Base-by-base conservation (phyloP, 2,888 invertebrate species). In the Lasius fuliginosus region DNA sequence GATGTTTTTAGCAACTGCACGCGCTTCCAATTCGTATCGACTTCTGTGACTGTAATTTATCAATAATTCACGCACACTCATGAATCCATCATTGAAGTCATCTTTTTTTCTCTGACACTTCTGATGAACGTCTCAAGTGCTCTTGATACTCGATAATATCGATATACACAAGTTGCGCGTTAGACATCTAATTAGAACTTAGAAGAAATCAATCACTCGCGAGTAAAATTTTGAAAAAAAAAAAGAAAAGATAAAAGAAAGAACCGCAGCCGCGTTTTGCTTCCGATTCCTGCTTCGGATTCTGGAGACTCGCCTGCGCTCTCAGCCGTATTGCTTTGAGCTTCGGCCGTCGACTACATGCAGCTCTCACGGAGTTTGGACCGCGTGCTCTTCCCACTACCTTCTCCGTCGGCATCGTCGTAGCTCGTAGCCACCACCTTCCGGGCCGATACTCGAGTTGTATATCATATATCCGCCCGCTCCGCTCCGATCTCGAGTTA, bases 341-440 rank as follows among this genome's bases (percentile, higher is more conserved):
- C 75, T 87, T 83, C 71, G 68, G n/a, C 23, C 58, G 60, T 65
- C 77, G 76, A 87, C 89, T 88, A 71, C 84, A 82, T 81, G 74
- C 71, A 73, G 33, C 46, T 81, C 79, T n/a, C 82, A 74, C 87
- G 82, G 87, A 85, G 91, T 91, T 88, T 88, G 88, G 83, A 87
- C 85, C 88, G 90, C 90, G 90, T 89, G 86, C 84, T 87, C 69
- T 73, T 92, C 88, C 92, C 89, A 91, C 92, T 86, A 90, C 87
- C 46, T 60, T 67, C 76, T 79, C 64, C 67, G 58, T 58, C 60
- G 53, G 23, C 74, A 53, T 65, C 81, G 46, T 53, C 68, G 71
- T 56, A 60, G 60, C 56, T 53, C 68, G 71, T 56, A 60, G 60
- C 56, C 75, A 77, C 79, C 71, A 56, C 83, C 68, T 83, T 83